phyloP scores from a whole-genome alignment of 2,113 vertebrate genomes.

The Marcusenius ussheri region DNA sequence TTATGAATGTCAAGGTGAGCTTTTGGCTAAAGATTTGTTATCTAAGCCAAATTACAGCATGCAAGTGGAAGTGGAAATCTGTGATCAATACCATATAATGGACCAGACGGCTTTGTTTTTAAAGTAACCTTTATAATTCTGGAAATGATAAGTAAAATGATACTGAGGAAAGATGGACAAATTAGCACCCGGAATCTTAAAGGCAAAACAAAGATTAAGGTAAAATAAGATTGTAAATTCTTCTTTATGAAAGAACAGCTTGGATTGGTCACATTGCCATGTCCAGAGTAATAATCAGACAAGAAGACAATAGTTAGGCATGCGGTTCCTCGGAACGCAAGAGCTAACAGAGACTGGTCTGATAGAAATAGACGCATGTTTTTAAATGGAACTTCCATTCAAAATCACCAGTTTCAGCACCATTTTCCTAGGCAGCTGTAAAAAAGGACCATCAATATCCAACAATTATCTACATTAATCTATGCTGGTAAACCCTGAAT shows the following conservation, averaged over 20 bases:
- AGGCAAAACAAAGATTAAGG: background rate
- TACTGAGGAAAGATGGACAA: background rate
- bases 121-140: background rate
- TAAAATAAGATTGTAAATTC: background rate
- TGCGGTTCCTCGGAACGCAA: accelerated
- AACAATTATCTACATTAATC: background rate
- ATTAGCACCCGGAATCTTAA: background rate
- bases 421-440: background rate
- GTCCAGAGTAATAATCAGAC: background rate
- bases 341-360: background rate
- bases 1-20: background rate
- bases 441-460: background rate
- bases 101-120: background rate
- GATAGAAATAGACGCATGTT: background rate
- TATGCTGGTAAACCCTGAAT: background rate
- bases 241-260: background rate
- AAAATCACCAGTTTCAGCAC: background rate
- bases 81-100: background rate
- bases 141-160: background rate
- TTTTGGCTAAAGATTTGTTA: background rate
- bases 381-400: background rate
- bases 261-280: background rate
- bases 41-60: background rate
- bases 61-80: background rate
- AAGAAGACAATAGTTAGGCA: background rate